phyloP scores from a whole-genome alignment of 1,140 invertebrate species.

The Pomacea maculata region DNA sequence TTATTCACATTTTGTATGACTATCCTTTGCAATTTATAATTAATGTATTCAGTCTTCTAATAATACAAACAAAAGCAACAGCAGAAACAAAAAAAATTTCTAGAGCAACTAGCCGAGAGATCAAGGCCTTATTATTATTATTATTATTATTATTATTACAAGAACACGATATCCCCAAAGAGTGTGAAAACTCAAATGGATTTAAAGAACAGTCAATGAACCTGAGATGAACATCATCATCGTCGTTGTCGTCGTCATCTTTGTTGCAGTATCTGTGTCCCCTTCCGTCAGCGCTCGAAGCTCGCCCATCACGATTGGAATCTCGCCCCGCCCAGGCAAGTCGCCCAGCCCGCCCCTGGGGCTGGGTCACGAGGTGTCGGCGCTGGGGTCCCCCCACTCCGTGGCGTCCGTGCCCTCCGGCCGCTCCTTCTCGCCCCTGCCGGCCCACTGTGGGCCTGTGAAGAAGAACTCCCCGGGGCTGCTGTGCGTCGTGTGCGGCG shows the following conservation, averaged over 20 bases:
- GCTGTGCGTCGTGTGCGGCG: conserved; percentile 92
- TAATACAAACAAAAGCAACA: neutral
- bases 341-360: neutral
- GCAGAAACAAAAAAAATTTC: neutral
- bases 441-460: conserved; percentile 34
- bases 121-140: neutral
- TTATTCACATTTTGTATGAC: too few relatives aligned
- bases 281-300: conserved; percentile 5
- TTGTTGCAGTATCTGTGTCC: conserved; percentile 5
- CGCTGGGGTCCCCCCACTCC: conserved; percentile 2
- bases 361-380: conserved; percentile 13
- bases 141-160: too few relatives aligned
- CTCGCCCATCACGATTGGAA: conserved; percentile 13
- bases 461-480: conserved; percentile 60
- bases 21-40: neutral
- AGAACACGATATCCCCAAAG: too few relatives aligned
- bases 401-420: conserved; percentile 5
- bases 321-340: conserved; percentile 7
- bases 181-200: too few relatives aligned
- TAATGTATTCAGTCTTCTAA: neutral
- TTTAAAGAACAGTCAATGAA: too few relatives aligned
- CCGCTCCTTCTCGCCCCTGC: conserved; percentile 6
- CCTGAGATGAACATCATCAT: neutral
- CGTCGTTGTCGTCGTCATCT: neutral
- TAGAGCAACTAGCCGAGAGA: neutral